Percentiles rank a stretch among this genome's conserved stretches.
Conservation (phyloP, 2,113 vertebrate genomes). For the Steatornis caripensis region DNA sequence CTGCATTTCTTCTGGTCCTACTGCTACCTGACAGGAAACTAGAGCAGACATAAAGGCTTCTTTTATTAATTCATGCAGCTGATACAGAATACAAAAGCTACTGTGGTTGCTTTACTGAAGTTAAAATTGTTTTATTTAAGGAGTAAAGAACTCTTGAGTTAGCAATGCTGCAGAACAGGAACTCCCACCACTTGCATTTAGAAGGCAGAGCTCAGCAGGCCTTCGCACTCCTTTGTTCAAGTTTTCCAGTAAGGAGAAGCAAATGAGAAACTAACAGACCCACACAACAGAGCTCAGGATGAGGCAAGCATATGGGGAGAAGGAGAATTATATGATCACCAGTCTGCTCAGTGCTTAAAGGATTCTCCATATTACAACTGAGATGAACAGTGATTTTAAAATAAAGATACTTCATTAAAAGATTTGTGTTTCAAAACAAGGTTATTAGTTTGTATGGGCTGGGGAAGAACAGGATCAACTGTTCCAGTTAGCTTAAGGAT, state of each 20-base stretch:
- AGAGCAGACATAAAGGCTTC: not conserved
- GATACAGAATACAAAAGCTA: not conserved
- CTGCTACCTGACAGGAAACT: not conserved
- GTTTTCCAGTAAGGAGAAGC: not conserved
- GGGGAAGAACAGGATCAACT: not conserved
- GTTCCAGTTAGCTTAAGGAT: not conserved
- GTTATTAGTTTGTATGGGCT: not conserved
- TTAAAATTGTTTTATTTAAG: not conserved
- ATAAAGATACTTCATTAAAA: not conserved
- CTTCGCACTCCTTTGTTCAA: not conserved
- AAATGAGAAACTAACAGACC: not conserved
- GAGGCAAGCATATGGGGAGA: not conserved
- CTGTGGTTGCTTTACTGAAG: not conserved
- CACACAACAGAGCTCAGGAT: not conserved
- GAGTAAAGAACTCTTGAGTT: not conserved
- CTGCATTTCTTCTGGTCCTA: not conserved
- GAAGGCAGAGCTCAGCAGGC: not conserved
- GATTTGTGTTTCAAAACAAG: not conserved
- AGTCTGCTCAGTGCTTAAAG: not conserved
- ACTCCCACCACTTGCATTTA: not conserved
- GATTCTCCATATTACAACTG: not conserved
- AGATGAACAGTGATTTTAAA: not conserved
- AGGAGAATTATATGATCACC: not conserved
- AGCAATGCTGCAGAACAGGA: not conserved
- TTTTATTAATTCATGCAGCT: not conserved